Percentiles rank a stretch among this genome's conserved stretches.
Evolutionary conservation across 2,113 vertebrate species (phyloP).

Genomic region (Erpornis zantholeuca): DNA sequence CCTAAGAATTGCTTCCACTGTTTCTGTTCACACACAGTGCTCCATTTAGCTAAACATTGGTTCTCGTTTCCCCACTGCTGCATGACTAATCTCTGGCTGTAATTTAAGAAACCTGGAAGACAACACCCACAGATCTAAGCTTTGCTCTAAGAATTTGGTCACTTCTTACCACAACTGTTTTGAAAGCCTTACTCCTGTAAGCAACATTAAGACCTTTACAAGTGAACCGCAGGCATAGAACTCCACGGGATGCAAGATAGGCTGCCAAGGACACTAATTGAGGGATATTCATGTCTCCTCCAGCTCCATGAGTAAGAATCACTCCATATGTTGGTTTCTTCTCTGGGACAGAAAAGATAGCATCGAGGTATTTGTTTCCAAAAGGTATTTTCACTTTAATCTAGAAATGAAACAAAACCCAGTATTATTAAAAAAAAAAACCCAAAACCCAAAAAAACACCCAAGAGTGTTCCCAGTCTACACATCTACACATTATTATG

Average conservation of each 20-base stretch:
- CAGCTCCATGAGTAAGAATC: conserved; percentile 88
- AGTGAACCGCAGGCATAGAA: conserved; percentile 88
- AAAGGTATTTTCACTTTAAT: conserved; percentile 85
- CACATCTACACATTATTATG: not conserved
- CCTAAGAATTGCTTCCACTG: not conserved
- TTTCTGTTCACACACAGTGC: not conserved
- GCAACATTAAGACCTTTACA: conserved; percentile 89
- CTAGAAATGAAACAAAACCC: conserved; percentile 66
- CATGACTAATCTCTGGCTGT: not conserved
- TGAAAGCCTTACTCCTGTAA: conserved; percentile 85
- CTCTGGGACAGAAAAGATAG: conserved; percentile 77
- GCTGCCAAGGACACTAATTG: conserved; percentile 82
- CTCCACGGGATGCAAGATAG: conserved; percentile 72
- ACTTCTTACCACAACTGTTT: conserved; percentile 82
- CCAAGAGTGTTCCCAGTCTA: not conserved
- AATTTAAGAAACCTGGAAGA: not conserved
- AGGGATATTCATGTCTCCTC: conserved; percentile 89
- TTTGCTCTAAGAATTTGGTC: not conserved
- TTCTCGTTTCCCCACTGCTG: not conserved
- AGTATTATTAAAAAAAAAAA: not conserved
- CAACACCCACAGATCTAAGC: not conserved
- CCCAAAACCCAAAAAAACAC: too few relatives aligned
- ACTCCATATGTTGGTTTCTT: conserved; percentile 71
- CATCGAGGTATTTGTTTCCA: conserved; percentile 81
- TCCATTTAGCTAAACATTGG: not conserved